Conservation (phyloP, 2,113 vertebrate species). For the Cynopterus brachyotis region DNA sequence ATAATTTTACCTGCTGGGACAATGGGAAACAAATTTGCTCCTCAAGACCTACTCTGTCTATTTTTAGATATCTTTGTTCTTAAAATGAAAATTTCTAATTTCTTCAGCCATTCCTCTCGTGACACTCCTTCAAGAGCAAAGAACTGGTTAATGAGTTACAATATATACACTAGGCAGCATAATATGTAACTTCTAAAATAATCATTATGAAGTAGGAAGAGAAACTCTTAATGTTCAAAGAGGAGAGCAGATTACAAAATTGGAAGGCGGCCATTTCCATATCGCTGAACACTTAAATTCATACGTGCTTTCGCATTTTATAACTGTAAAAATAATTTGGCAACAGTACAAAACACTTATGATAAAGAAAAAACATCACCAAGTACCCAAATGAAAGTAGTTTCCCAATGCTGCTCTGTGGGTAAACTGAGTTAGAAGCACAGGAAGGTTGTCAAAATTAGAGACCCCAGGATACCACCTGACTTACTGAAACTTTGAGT, state of each 20-base stretch:
- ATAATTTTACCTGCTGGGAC: conserved; percentile 36
- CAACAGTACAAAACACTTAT: conserved; percentile 31
- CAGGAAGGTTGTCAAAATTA: neutral
- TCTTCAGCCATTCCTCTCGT: conserved; percentile 48
- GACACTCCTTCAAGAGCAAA: conserved; percentile 36
- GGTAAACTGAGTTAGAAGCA: neutral
- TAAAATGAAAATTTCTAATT: conserved; percentile 57
- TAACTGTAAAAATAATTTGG: conserved; percentile 67
- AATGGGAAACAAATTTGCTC: conserved; percentile 27
- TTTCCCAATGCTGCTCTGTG: neutral
- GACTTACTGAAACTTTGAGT: neutral
- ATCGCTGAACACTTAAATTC: conserved; percentile 45
- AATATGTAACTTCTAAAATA: neutral
- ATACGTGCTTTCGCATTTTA: conserved; percentile 18
- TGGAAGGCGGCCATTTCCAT: conserved; percentile 48
- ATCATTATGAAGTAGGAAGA: neutral
- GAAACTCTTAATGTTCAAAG: neutral
- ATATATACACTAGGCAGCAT: neutral
- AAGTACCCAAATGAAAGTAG: neutral
- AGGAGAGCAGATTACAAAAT: conserved; percentile 49
- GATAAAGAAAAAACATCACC: neutral
- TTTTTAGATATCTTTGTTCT: conserved; percentile 57
- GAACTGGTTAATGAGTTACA: conserved; percentile 47
- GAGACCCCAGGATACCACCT: neutral
- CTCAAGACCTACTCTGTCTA: neutral